Base-by-base conservation (phyloP, 2,888 invertebrate species). In the Leptura quadrifasciata region DNA sequence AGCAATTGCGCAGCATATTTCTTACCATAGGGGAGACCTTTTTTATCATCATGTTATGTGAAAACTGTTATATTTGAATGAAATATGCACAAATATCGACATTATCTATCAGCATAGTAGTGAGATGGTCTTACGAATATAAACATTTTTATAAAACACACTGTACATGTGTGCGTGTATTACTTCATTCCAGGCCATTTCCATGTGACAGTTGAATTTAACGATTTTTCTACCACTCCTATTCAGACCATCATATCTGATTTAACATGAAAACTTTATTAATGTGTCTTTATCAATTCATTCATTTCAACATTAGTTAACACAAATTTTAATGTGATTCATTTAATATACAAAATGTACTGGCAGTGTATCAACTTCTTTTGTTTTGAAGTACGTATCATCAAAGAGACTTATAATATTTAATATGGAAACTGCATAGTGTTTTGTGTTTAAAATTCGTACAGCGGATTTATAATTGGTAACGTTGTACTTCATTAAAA, bases 151-250 rank as follows among this genome's bases (percentile, higher is more conserved):
- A 20, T 21, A 20, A 4, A 10, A 55, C 70, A 70, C 71, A 52
- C 63, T 21, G 61, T 71, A 71, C 17, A 61, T 10, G 47, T 39
- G 71, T 68, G 77, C 74, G 77, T 74, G 77, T 57, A 67, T 18
- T 31, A 20, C 39, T 70, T 73, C 60, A 73, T 76, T 65, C 64
- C 39, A 21, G 68, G 54, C 69, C 69, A 70, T 73, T 76, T 76
- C 58, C 60, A 68, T 74, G 60, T 77, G 77, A 72, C 77, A 77
- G 74, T 74, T 61, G 72, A 74, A 57, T 76, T 76, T 77, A 77
- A 77, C 60, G 77, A 77, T 77, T 77, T 77, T 75, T 69, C 64
- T 74, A 67, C 74, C 74, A 70, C 75, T 57, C 77, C 75, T 64
- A 18, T 74, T 35, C 72, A 68, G 61, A 61, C 54, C 69, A 61